Evolutionary conservation across 2,888 invertebrate genomes (phyloP).

Genomic region (Rotaria socialis): DNA sequence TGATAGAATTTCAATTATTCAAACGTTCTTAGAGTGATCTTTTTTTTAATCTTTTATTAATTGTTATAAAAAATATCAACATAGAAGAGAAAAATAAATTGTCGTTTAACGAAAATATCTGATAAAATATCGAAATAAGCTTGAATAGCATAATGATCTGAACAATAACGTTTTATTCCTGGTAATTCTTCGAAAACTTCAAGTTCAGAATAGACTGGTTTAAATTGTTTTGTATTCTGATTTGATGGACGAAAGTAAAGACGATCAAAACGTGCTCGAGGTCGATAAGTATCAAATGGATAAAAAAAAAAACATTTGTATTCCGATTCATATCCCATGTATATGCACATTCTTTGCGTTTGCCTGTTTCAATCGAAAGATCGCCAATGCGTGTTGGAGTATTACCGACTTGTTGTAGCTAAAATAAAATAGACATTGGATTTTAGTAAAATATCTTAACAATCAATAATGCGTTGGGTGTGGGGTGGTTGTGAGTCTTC

Average conservation of each 20-base stretch:
- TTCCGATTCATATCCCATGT: constrained; percentile 66
- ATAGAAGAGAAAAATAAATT: too few relatives aligned
- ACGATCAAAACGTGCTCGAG: constrained; percentile 63
- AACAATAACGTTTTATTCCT: constrained; percentile 62
- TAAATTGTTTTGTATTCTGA: constrained; percentile 49
- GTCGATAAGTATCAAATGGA: constrained; percentile 50
- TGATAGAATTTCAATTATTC: too few relatives aligned
- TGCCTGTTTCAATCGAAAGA: constrained; percentile 64
- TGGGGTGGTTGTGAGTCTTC: too few relatives aligned
- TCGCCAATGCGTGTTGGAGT: constrained; percentile 61
- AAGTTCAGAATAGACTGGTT: constrained; percentile 62
- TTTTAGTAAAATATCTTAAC: too few relatives aligned
- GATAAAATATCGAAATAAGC: constrained; percentile 51
- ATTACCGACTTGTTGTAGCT: constrained; percentile 55
- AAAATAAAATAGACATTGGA: neutral
- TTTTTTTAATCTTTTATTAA: too few relatives aligned
- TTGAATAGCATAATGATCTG: constrained; percentile 65
- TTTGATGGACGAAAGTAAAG: constrained; percentile 40
- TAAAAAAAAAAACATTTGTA: constrained; percentile 61
- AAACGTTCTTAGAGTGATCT: too few relatives aligned
- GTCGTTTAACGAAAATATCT: neutral
- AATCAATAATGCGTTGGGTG: too few relatives aligned
- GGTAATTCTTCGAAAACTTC: constrained; percentile 62
- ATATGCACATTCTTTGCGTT: constrained; percentile 61
- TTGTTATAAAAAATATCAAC: too few relatives aligned